Evolutionary conservation across 35 echinoderm and acorn worm genomes (phyloP), one percentile per base, ranked within the genome.

Genomic region (Anneissia japonica): DNA sequence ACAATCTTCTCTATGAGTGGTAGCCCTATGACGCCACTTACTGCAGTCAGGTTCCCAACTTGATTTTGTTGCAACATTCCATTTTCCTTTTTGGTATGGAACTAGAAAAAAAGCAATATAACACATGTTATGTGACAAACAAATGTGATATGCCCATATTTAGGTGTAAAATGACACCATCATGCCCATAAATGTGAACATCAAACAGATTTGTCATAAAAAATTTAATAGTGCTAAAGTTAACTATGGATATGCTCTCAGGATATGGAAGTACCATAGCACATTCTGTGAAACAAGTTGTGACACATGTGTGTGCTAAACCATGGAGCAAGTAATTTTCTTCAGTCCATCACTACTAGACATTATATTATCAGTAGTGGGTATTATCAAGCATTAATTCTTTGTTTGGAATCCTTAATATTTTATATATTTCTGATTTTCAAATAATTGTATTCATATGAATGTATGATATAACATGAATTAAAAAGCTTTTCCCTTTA

Each of bases 1-100:
- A 80, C 84, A 38, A 88, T 73, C 28, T 83, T 89, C 4, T 82
- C 82, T 37, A 94, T 73, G 19, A 64, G 46, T 10, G 96, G 96
- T 36, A 99, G 73, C 19, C 89, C 91, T 55, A 99, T 97, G 23
- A 99, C 96, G 0, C 96, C 96, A 75, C 96, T 99, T 34, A 99
- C 92, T 35, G 96, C 96, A 28, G 91, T 99, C 33, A 99, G 43
- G 16, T 94, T 80, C 28, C 46, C 32, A 79, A 77, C 33, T 87
- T 77, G 81, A 4, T 38, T 74, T 82, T 31, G 38, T 87, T 82
- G 13, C 56, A 37, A 39, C 39, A 26, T 80, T 36, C 34, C 29
- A 30, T 94, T 79, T 75, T 87, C 55, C 75, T 38, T 84, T 78
- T 84, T 82, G 41, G 35, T 31, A 37, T 88, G 89, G 80, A 99